phyloP scores from a whole-genome alignment of 2,113 vertebrate genomes.

The Lepus europaeus region DNA sequence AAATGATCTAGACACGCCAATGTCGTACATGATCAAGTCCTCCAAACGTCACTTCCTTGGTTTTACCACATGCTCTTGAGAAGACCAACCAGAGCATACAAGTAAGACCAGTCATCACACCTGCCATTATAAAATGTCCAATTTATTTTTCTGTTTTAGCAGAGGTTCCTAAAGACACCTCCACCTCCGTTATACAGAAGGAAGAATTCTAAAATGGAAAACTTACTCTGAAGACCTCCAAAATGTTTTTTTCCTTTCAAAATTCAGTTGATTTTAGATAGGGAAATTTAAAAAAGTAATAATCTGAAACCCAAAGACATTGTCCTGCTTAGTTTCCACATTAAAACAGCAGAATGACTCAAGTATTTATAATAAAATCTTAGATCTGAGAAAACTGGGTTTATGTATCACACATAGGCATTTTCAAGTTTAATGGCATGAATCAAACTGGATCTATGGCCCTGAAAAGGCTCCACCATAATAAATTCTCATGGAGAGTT shows the following conservation, averaged over 20 bases:
- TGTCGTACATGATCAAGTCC: background rate
- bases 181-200: conserved; percentile 18
- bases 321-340: conserved; percentile 14
- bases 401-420: background rate
- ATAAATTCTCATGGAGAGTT: background rate
- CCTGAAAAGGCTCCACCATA: background rate
- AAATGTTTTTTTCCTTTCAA: conserved; percentile 62
- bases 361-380: conserved; percentile 61
- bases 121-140: background rate
- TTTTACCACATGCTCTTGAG: background rate
- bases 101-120: background rate
- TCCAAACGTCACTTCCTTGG: conserved; percentile 26
- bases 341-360: conserved; percentile 54
- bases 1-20: conserved; percentile 2
- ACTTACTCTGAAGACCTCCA: conserved; percentile 2
- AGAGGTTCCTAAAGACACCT: background rate
- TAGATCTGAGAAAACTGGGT: conserved; percentile 37
- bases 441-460: conserved; percentile 31
- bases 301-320: conserved; percentile 34
- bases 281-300: background rate
- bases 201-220: conserved; percentile 50
- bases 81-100: conserved; percentile 8
- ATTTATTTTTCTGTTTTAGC: background rate
- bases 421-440: conserved; percentile 45
- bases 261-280: conserved; percentile 58